Percentiles rank a stretch among this genome's conserved stretches.
phyloP scores from a whole-genome alignment of 2,797 vertebrate genomes.

The Leptoclinus maculatus region DNA sequence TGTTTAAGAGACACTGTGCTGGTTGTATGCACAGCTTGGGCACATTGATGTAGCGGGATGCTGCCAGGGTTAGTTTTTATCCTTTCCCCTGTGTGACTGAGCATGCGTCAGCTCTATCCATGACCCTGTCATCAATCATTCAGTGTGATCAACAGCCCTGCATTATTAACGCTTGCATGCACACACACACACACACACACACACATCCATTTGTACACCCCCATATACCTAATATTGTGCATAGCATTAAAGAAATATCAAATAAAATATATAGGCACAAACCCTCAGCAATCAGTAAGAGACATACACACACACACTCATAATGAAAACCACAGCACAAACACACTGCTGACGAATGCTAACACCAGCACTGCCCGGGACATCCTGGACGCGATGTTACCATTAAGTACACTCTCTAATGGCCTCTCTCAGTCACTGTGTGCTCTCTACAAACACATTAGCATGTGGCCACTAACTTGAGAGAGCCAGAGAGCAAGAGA shows the following conservation, averaged over 20 bases:
- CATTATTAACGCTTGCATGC: constrained; percentile 65
- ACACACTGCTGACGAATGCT: constrained; percentile 39
- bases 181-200: constrained; percentile 6
- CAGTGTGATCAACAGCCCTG: constrained; percentile 74
- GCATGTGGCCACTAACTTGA: constrained; percentile 53
- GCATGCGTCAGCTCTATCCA: constrained; percentile 44
- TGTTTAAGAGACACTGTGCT: constrained; percentile 12
- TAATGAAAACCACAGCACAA: neutral
- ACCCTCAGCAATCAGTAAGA: neutral
- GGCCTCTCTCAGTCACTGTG: constrained; percentile 60
- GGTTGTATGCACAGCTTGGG: constrained; percentile 22
- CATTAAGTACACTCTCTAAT: constrained; percentile 59
- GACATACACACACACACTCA: neutral
- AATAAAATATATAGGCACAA: neutral
- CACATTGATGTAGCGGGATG: constrained; percentile 36
- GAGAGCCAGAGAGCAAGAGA: constrained; percentile 12
- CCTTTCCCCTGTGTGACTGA: constrained; percentile 33
- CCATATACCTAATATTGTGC: neutral
- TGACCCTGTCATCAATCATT: constrained; percentile 82
- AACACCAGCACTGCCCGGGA: constrained; percentile 57
- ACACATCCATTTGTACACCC: neutral
- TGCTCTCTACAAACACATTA: constrained; percentile 70
- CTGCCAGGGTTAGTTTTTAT: constrained; percentile 22
- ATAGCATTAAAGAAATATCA: neutral
- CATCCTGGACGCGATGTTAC: constrained; percentile 34